These are phyloP conservation scores for Caloenas nicobarica DNA, from an alignment of 2,113 vertebrate genomes.

Conservation along the genomic window DNA sequence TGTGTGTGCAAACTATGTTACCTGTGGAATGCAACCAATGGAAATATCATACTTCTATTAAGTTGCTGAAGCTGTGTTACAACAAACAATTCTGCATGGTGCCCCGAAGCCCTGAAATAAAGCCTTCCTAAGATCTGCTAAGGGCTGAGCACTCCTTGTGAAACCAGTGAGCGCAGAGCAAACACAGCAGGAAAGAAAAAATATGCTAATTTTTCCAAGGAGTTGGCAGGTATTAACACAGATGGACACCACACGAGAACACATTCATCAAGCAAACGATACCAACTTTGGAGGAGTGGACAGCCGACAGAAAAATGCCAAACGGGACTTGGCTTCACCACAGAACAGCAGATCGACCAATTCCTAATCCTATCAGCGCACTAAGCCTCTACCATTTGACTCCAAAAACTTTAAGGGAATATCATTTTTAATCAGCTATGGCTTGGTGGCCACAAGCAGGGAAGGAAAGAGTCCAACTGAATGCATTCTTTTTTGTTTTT, in stretches of 20 bases:
- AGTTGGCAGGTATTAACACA: slow-evolving; percentile 33
- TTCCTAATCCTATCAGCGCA: neutral
- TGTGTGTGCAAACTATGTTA: neutral
- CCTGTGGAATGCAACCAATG: neutral
- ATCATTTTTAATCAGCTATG: accelerated
- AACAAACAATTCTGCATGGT: neutral
- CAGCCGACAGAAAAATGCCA: neutral
- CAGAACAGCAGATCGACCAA: neutral
- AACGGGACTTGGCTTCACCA: neutral
- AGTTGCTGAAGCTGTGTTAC: neutral
- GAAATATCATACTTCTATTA: neutral
- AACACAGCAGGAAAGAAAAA: neutral
- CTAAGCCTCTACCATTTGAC: neutral
- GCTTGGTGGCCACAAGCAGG: neutral
- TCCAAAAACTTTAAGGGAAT: neutral
- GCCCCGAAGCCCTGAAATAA: neutral
- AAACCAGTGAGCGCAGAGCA: neutral
- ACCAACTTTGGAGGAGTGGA: neutral
- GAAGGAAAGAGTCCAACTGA: neutral
- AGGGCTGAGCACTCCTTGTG: neutral
- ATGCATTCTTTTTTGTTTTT: accelerated
- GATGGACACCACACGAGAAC: neutral
- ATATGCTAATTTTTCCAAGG: neutral
- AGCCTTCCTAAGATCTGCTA: neutral
- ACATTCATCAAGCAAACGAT: slow-evolving; percentile 12